Percentiles rank a stretch among this genome's conserved stretches.
These are phyloP conservation scores for Sinopyrophorus schimmeli DNA, from an alignment of 2,888 invertebrate genomes.

Conservation along the genomic window DNA sequence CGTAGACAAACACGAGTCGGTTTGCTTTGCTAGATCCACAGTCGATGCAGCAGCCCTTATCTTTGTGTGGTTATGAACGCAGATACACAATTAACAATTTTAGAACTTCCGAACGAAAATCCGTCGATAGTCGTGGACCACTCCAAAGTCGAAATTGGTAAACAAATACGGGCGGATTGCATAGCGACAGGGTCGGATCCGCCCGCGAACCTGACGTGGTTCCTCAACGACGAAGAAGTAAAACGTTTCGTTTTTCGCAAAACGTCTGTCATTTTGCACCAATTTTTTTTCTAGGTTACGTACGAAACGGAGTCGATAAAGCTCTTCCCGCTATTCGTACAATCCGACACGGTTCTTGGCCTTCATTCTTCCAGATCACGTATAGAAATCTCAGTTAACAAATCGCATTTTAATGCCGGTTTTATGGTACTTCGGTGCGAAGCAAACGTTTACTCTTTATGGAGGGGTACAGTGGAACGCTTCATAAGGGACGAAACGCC, in stretches of 20 bases:
- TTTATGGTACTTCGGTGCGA: constrained; percentile 48
- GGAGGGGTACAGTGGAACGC: constrained; percentile 44
- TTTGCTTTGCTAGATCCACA: no score
- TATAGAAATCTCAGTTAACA: constrained; percentile 46
- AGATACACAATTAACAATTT: constrained; percentile 33
- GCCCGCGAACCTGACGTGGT: constrained; percentile 56
- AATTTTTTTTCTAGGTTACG: constrained; percentile 39
- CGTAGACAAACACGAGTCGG: no score
- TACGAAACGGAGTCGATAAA: constrained; percentile 42
- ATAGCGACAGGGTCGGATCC: constrained; percentile 53
- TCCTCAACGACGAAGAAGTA: constrained; percentile 55
- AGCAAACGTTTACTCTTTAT: constrained; percentile 43
- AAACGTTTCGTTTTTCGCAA: no score
- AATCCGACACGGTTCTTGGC: constrained; percentile 39
- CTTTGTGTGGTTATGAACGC: not conserved
- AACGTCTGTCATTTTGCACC: no score
- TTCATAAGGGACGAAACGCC: constrained; percentile 48
- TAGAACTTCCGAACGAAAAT: constrained; percentile 53
- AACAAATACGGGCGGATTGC: constrained; percentile 54
- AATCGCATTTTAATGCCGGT: constrained; percentile 45
- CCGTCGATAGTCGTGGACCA: constrained; percentile 53
- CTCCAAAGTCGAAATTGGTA: constrained; percentile 55
- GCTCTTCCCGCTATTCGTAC: constrained; percentile 39
- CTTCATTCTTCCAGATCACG: constrained; percentile 46
- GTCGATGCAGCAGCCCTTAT: no score